phyloP scores from a whole-genome alignment of 2,797 vertebrate species.

The Malurus leucopterus region DNA sequence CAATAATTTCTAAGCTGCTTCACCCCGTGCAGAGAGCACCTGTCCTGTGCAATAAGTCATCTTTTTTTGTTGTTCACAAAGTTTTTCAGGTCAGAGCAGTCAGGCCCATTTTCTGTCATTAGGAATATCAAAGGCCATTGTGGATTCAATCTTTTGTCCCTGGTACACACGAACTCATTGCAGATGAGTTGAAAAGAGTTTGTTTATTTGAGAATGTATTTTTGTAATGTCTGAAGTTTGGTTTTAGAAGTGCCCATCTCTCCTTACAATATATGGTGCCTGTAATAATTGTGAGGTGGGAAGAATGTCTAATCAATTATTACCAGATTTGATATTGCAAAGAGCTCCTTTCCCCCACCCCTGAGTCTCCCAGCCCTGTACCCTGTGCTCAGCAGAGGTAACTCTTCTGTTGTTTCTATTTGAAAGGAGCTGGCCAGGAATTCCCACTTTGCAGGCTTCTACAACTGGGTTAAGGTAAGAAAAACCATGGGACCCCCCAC shows the following conservation, averaged over 20 bases:
- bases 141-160: not conserved
- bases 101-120: not conserved
- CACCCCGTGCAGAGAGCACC: not conserved
- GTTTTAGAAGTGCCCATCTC: not conserved
- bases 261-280: not conserved
- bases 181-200: not conserved
- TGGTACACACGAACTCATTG: not conserved
- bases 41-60: not conserved
- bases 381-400: not conserved
- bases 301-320: not conserved
- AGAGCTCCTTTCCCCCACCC: not conserved
- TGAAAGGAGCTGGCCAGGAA: constrained; percentile 84
- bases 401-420: constrained; percentile 16
- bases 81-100: not conserved
- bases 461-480: constrained; percentile 77
- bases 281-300: not conserved
- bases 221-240: not conserved
- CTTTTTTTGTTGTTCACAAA: not conserved
- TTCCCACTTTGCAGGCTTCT: constrained; percentile 69
- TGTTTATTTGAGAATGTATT: not conserved
- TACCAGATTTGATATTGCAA: not conserved
- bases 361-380: not conserved
- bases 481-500: not conserved
- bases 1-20: not conserved
- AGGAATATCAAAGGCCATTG: not conserved